Base-by-base conservation (phyloP, 30 jellyfish, hydroid and myxozoan species). In the Catostylus mosaicus region DNA sequence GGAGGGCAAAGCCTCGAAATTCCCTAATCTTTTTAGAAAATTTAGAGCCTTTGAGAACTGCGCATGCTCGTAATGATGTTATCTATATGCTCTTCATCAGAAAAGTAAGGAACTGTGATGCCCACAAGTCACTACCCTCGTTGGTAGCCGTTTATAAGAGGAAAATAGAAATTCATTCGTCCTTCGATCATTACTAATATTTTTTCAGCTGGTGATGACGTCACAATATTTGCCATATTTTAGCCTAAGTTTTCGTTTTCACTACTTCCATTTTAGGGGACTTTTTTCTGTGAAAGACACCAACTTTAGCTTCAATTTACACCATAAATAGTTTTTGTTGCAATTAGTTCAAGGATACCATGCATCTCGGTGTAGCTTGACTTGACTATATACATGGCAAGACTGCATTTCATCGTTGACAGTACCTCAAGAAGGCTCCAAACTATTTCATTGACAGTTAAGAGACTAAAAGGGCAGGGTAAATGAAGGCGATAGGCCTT, bases 231-330 rank as follows among this genome's bases (percentile, higher is more conserved):
- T 72, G 50, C 82, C 75, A 46, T 75, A 75, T 46, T 75, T 75
- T 57, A 51, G 60, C 38, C 50, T 24, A 76, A 29, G 40, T 46
- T 75, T 75, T 75, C 36, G 74, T 72, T 72, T 72, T 74, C 84
- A 72, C 84, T 51, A 35, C 71, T 47, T 23, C 26, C 36, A 72
- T 72, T 26, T 72, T 74, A 35, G 19, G 40, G 84, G 84, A 72
- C 72, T 75, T 75, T 51, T 31, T 46, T 75, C 47, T 47, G 86
- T 75, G 47, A 75, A 23, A 75, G 38, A 75, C 76, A 60, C 47
- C 50, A 75, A 72, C 23, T 75, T 75, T 30, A 7, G 47, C 27
- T 46, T 59, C 62, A 36, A 75, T 23, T 3, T 23, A 47, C 47
- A 36, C 75, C 4, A 46, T 75, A 22, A 10, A 20, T 75, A 56